phyloP scores from a whole-genome alignment of 2,113 vertebrate genomes.

The Pachycephala philippinensis region DNA sequence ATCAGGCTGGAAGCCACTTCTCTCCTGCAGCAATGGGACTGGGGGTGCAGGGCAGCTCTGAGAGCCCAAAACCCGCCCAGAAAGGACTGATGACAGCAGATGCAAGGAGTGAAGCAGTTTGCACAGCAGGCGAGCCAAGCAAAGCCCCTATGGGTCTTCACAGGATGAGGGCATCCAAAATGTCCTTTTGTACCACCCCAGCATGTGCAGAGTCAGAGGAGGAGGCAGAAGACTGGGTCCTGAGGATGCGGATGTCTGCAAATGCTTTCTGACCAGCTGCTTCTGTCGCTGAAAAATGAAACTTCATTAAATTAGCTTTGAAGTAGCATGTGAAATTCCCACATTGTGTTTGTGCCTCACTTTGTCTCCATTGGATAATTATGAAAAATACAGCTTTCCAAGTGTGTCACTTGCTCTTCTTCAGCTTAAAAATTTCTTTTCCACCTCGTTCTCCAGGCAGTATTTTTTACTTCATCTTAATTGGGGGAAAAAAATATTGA shows the following conservation, averaged over 20 bases:
- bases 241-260: not conserved
- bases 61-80: not conserved
- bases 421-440: not conserved
- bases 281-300: slow-evolving; percentile 5
- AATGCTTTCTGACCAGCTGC: not conserved
- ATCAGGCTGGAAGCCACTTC: not conserved
- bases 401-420: not conserved
- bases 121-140: not conserved
- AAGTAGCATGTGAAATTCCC: not conserved
- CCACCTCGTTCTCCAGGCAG: not conserved
- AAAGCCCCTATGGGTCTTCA: not conserved
- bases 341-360: not conserved
- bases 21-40: not conserved
- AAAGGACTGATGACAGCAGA: not conserved
- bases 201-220: fast-evolving
- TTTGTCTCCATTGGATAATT: slow-evolving; percentile 51
- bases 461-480: not conserved
- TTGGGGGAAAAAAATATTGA: not conserved
- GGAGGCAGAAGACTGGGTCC: not conserved
- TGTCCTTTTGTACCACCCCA: not conserved
- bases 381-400: slow-evolving; percentile 39
- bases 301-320: slow-evolving; percentile 25
- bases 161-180: not conserved
- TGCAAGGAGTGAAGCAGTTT: not conserved
- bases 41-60: not conserved